Evolutionary conservation across 2,797 vertebrate genomes (phyloP).

Genomic region (Ptychobarbus kaznakovi): DNA sequence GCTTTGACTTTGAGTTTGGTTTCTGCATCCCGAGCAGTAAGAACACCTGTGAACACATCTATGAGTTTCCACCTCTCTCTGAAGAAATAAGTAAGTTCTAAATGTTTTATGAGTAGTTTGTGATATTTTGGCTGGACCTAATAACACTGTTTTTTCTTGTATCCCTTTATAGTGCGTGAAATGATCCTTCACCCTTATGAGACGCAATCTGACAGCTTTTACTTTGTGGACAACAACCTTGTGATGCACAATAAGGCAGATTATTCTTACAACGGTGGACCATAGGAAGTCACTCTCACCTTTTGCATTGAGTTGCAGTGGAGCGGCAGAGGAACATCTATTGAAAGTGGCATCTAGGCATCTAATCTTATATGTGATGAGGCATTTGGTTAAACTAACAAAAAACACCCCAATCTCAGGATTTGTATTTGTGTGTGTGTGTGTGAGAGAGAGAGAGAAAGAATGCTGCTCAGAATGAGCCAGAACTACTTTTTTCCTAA

Average conservation of each 20-base stretch:
- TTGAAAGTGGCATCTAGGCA: constrained; percentile 23
- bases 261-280: constrained; percentile 95
- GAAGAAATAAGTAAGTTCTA: constrained; percentile 92
- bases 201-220: constrained; percentile 99
- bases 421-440: constrained; percentile 57
- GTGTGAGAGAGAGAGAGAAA: neutral
- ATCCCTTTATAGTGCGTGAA: constrained; percentile 83
- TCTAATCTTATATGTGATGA: constrained; percentile 39
- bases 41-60: constrained; percentile 98
- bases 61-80: constrained; percentile 93
- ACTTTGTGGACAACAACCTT: constrained; percentile 98
- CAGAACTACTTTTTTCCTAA: constrained; percentile 9
- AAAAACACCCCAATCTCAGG: constrained; percentile 47
- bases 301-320: constrained; percentile 62
- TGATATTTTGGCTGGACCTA: neutral
- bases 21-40: constrained; percentile 99
- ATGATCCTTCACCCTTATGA: constrained; percentile 96
- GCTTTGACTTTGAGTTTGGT: constrained; percentile 97
- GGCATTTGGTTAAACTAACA: constrained; percentile 34
- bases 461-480: constrained; percentile 19
- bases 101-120: neutral
- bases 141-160: neutral
- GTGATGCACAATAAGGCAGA: constrained; percentile 99
- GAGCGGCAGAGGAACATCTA: constrained; percentile 28
- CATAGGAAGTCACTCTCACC: constrained; percentile 70